These are phyloP conservation scores for Ptychadena robeensis DNA, from an alignment of 2,797 vertebrate species.

Conservation along the genomic window DNA sequence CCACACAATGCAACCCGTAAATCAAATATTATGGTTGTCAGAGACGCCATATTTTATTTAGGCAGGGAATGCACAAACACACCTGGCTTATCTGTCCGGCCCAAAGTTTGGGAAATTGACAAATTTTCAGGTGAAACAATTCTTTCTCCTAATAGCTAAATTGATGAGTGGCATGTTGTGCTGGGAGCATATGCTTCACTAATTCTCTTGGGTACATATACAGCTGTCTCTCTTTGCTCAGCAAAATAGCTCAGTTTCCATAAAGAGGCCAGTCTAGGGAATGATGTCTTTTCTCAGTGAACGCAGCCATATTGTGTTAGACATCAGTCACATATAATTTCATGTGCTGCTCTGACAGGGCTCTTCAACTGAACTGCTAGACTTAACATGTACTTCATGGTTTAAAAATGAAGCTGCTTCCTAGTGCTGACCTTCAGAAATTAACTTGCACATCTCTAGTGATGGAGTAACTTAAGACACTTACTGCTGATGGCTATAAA, in stretches of 20 bases:
- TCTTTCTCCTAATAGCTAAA: slow-evolving; percentile 32
- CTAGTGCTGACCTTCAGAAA: slow-evolving; percentile 17
- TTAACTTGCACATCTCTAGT: neutral
- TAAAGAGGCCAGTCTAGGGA: slow-evolving; percentile 28
- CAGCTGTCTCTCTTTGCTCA: slow-evolving; percentile 23
- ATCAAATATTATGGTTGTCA: neutral
- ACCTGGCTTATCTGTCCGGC: neutral
- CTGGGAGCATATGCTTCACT: slow-evolving; percentile 34
- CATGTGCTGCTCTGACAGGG: slow-evolving; percentile 26
- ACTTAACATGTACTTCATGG: slow-evolving; percentile 4
- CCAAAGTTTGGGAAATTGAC: neutral
- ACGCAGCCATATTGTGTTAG: slow-evolving; percentile 52
- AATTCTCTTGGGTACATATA: slow-evolving; percentile 20
- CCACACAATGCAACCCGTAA: neutral
- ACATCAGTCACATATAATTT: slow-evolving; percentile 58
- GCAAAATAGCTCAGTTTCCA: slow-evolving; percentile 22
- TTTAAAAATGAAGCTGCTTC: slow-evolving; percentile 32
- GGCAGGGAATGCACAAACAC: neutral
- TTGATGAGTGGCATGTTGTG: slow-evolving; percentile 24
- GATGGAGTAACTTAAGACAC: neutral
- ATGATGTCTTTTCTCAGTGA: slow-evolving; percentile 13
- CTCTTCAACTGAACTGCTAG: slow-evolving; percentile 14
- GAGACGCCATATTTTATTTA: neutral
- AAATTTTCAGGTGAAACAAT: slow-evolving; percentile 9
- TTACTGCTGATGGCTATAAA: neutral